phyloP scores from a whole-genome alignment of 2,888 invertebrate genomes.

The Lepidochitona cinerea region DNA sequence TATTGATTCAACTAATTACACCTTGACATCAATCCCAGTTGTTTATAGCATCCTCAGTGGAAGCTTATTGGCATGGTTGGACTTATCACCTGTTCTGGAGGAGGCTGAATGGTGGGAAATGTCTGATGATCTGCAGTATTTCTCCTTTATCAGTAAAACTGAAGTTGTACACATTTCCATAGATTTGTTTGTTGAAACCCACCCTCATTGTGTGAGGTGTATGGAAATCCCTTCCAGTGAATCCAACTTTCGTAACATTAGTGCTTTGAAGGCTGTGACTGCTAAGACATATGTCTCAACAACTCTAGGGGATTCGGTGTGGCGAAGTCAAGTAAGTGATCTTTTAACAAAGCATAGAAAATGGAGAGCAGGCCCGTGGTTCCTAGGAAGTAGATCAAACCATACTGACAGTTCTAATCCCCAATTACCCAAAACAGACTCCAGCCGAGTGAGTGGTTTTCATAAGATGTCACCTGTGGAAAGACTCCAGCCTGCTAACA shows the following conservation, averaged over 20 bases:
- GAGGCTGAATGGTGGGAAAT: background rate
- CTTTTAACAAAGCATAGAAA: too few species aligned
- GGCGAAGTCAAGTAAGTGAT: background rate
- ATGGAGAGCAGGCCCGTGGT: too few species aligned
- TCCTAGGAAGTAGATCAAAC: too few species aligned
- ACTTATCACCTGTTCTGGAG: background rate
- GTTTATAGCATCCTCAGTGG: background rate
- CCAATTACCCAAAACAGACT: too few species aligned
- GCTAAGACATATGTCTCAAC: background rate
- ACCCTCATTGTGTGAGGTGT: background rate
- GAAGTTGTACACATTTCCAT: background rate
- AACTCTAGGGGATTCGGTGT: background rate
- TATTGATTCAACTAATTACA: too few species aligned
- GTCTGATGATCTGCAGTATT: background rate
- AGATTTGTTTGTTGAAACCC: background rate
- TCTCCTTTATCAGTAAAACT: background rate
- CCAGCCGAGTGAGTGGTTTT: too few species aligned
- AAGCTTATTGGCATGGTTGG: background rate
- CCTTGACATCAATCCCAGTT: background rate
- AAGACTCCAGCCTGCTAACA: too few species aligned
- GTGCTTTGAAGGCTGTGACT: background rate
- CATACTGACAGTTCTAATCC: too few species aligned
- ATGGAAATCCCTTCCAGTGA: background rate
- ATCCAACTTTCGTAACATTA: background rate
- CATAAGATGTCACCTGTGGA: too few species aligned